Conservation (phyloP, 2,797 vertebrate species). For the Cossypha dichroa region DNA sequence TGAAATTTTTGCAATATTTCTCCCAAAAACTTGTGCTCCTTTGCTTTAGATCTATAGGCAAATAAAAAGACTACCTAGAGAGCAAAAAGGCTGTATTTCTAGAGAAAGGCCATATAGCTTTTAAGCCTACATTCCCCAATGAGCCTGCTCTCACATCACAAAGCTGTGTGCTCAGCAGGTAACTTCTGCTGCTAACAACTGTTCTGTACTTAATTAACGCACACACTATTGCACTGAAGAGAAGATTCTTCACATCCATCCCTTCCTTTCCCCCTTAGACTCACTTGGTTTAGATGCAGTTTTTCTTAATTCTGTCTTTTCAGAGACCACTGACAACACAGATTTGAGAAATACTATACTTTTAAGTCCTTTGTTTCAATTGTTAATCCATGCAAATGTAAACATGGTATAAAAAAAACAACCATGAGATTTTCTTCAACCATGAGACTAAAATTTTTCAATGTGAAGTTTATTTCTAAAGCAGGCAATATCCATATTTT, state of each 20-base stretch:
- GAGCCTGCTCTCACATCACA: background rate
- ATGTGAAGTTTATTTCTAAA: background rate
- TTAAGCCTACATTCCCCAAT: background rate
- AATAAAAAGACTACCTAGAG: background rate
- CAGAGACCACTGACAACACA: background rate
- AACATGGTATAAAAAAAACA: background rate
- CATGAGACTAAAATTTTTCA: background rate
- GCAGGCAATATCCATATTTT: background rate
- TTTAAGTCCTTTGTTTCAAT: background rate
- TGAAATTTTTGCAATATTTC: background rate
- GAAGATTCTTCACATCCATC: background rate
- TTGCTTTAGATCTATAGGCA: background rate
- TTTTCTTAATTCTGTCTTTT: background rate
- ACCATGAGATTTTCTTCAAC: background rate
- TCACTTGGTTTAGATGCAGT: background rate
- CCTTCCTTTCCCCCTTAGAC: background rate
- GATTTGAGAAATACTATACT: background rate
- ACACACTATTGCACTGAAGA: background rate
- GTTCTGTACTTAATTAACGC: background rate
- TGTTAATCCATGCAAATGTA: background rate
- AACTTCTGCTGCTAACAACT: background rate
- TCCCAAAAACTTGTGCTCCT: background rate
- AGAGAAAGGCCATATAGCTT: background rate
- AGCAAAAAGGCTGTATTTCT: background rate
- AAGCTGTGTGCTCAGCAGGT: slow-evolving; percentile 14